A percentile compares a stretch with the other conserved stretches of the same genome.
Conservation (phyloP, 2,113 vertebrate genomes). For the Perca schrenkii region DNA sequence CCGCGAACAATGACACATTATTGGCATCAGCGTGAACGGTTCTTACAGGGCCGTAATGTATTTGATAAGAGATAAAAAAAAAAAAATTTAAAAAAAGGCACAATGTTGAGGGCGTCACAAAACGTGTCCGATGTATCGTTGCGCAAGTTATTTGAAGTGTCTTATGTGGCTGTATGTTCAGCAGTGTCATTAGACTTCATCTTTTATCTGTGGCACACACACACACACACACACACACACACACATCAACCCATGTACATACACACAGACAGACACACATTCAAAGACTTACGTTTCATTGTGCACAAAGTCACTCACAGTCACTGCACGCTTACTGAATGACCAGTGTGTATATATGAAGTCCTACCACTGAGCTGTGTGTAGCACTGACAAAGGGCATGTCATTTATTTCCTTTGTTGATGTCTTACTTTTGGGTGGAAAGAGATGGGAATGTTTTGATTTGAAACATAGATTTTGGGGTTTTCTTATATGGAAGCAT, state of each 20-base stretch:
- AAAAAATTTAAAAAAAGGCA: neutral
- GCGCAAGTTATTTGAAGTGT: constrained; percentile 40
- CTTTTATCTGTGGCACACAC: constrained; percentile 65
- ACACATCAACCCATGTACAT: constrained; percentile 1
- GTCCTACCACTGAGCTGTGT: constrained; percentile 65
- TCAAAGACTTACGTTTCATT: constrained; percentile 57
- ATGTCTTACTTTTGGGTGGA: constrained; percentile 60
- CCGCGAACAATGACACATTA: constrained; percentile 61
- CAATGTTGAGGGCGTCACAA: constrained; percentile 54
- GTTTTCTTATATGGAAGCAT: constrained; percentile 75
- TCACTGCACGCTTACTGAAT: constrained; percentile 78
- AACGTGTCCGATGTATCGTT: constrained; percentile 52
- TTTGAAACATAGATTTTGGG: constrained; percentile 61
- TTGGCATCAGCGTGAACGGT: constrained; percentile 50
- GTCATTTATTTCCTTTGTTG: constrained; percentile 68
- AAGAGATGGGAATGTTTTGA: constrained; percentile 68
- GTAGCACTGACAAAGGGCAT: constrained; percentile 76
- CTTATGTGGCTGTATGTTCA: constrained; percentile 49
- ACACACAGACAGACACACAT: constrained; percentile 28
- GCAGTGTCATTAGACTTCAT: constrained; percentile 54
- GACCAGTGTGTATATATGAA: constrained; percentile 67
- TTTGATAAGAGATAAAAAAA: constrained; percentile 62
- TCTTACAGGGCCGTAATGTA: constrained; percentile 37
- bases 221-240: constrained; percentile 30
- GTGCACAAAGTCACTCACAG: constrained; percentile 71